A percentile compares a stretch with the other conserved stretches of the same genome.
Evolutionary conservation across 2,888 invertebrate genomes (phyloP).

Genomic region (Cyclophora albipunctata): DNA sequence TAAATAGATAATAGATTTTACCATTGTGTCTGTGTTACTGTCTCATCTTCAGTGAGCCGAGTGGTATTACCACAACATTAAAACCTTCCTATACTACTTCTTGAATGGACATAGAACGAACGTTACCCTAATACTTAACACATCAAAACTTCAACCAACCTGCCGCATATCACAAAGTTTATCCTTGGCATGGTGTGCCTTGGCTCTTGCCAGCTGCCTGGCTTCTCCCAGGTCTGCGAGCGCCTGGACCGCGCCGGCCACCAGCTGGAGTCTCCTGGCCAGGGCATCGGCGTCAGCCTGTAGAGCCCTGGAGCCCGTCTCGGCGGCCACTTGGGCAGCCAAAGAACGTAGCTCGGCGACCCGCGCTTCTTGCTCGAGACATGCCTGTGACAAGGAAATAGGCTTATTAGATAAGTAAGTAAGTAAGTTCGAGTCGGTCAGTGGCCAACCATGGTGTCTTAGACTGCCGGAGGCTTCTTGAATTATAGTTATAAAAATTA

Average conservation of each 20-base stretch:
- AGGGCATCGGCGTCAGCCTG: constrained; percentile 86
- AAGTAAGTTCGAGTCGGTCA: background rate
- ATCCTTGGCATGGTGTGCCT: constrained; percentile 77
- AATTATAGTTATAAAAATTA: no score
- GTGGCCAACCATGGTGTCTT: no score
- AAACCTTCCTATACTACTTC: no score
- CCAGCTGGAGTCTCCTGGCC: constrained; percentile 83
- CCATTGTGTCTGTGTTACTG: no score
- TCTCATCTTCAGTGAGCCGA: no score
- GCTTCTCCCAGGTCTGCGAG: constrained; percentile 86
- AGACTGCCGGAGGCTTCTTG: no score
- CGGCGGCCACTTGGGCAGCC: constrained; percentile 85
- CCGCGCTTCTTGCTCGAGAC: constrained; percentile 83
- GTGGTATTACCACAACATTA: no score
- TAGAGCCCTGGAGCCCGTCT: constrained; percentile 84
- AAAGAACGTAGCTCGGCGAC: constrained; percentile 84
- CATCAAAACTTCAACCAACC: constrained; percentile 58
- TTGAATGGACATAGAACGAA: no score
- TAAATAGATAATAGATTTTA: no score
- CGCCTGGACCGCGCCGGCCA: constrained; percentile 82
- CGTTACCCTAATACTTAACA: no score
- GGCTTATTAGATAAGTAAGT: background rate
- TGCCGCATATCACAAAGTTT: constrained; percentile 84
- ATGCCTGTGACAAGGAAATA: constrained; percentile 73
- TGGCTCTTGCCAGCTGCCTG: constrained; percentile 74